These are phyloP conservation scores for Camelus dromedarius DNA, from an alignment of 2,113 vertebrate genomes.

Conservation along the genomic window DNA sequence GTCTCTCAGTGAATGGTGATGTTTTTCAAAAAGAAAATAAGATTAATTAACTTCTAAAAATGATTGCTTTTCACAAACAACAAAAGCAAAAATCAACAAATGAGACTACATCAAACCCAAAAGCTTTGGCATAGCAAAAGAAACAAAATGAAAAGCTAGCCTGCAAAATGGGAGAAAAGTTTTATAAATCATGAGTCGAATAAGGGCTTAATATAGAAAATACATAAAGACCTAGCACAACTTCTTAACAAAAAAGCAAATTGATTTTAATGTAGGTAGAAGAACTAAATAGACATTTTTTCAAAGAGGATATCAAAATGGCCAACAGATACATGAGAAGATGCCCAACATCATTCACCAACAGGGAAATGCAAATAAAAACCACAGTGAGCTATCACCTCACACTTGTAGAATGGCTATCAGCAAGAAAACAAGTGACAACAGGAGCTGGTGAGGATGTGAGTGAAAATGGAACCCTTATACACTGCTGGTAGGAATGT, in stretches of 20 bases:
- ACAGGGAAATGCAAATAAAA: neutral
- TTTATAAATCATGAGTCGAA: neutral
- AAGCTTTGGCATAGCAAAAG: neutral
- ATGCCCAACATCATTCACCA: neutral
- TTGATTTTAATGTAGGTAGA: neutral
- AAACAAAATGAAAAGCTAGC: neutral
- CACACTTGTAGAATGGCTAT: neutral
- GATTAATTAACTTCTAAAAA: constrained; percentile 37
- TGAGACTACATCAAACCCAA: neutral
- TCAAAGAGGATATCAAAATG: neutral
- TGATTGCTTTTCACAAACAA: neutral
- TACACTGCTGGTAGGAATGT: neutral
- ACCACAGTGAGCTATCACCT: neutral
- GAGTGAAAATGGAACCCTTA: neutral
- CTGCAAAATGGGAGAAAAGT: neutral
- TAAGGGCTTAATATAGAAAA: neutral
- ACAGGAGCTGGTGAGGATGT: neutral
- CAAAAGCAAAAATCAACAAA: constrained; percentile 15
- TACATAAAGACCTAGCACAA: neutral
- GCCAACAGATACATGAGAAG: neutral
- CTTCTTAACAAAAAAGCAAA: neutral
- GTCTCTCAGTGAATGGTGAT: neutral
- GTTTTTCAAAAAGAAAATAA: neutral
- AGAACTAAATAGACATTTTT: neutral
- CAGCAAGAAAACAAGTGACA: neutral